phyloP scores from a whole-genome alignment of 2,888 invertebrate genomes.

The Drosophila mayaguana region DNA sequence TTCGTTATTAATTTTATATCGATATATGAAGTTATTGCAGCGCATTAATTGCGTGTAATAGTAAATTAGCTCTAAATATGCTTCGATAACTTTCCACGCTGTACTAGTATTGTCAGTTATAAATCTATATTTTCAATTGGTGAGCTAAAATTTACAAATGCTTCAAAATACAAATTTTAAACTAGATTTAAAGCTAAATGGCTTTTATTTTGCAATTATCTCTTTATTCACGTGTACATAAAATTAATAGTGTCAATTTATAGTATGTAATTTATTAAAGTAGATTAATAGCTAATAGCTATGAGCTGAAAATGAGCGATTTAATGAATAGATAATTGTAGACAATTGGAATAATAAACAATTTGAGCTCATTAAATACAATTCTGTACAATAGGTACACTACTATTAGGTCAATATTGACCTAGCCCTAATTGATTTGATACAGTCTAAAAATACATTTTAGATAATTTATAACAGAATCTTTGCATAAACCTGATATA shows the following conservation, averaged over 20 bases:
- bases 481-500: slow-evolving; percentile 17
- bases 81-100: not conserved
- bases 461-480: not conserved
- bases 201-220: not conserved
- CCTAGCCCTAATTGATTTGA: not conserved
- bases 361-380: not conserved
- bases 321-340: not conserved
- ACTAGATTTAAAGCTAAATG: not conserved
- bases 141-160: not conserved
- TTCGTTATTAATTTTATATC: not conserved
- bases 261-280: not conserved
- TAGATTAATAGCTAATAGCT: not conserved
- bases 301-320: not conserved
- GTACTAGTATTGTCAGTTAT: not conserved
- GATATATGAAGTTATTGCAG: not conserved
- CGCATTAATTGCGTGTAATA: not conserved
- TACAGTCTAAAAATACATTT: not conserved
- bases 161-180: not conserved
- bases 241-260: not conserved
- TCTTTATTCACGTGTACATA: not conserved
- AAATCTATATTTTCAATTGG: not conserved
- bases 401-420: too few relatives aligned
- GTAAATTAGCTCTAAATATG: not conserved
- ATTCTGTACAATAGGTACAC: too few relatives aligned
- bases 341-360: slow-evolving; percentile 3